A percentile compares a stretch with the other conserved stretches of the same genome.
These are phyloP conservation scores for Leucophenga montana DNA, from an alignment of 2,888 invertebrate genomes.

Conservation along the genomic window DNA sequence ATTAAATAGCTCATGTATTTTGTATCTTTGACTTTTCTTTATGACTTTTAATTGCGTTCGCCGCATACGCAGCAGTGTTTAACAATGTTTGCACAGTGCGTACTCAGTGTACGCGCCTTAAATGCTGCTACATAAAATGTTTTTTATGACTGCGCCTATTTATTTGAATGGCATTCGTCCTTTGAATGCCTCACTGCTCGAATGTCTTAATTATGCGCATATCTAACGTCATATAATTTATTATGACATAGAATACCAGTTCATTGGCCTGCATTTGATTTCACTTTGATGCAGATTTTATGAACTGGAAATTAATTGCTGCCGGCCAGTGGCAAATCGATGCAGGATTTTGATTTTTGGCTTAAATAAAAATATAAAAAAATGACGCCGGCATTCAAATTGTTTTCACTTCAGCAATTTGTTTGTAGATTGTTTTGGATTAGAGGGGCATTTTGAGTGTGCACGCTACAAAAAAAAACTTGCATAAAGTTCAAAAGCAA, in stretches of 20 bases:
- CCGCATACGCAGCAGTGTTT: too few relatives aligned
- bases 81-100: too few relatives aligned
- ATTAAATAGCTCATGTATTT: conserved; percentile 46
- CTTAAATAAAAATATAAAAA: conserved; percentile 56
- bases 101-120: too few relatives aligned
- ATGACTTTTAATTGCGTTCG: conserved; percentile 45
- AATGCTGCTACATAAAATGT: not conserved
- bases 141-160: not conserved
- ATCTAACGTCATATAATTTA: not conserved
- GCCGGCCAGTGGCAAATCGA: conserved; percentile 22
- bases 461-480: too few relatives aligned
- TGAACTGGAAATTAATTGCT: conserved; percentile 59
- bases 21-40: conserved; percentile 43
- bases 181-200: not conserved
- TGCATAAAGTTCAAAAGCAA: not conserved
- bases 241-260: not conserved
- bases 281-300: conserved; percentile 52
- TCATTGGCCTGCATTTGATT: conserved; percentile 25
- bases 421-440: conserved; percentile 28
- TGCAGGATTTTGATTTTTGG: conserved; percentile 34
- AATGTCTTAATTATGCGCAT: conserved; percentile 20
- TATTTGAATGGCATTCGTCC: not conserved
- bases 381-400: conserved; percentile 7
- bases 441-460: conserved; percentile 39
- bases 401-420: conserved; percentile 15